phyloP scores from a whole-genome alignment of 2,888 invertebrate genomes.

The Prosapia bicincta region DNA sequence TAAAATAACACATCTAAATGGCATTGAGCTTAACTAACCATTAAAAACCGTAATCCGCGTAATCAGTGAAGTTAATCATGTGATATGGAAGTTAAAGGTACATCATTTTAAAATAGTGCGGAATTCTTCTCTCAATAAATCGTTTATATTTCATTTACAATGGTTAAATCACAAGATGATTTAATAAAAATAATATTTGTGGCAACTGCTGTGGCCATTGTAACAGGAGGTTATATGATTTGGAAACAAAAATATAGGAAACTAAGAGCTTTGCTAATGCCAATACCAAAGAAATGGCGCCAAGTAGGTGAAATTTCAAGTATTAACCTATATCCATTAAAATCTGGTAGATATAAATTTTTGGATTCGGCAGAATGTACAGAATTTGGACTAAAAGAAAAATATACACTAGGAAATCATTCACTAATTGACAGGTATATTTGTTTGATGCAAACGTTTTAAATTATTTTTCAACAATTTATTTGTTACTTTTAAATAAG shows the following conservation, averaged over 20 bases:
- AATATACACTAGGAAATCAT: neutral
- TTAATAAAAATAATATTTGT: neutral
- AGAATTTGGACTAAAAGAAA: neutral
- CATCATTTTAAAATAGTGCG: too few species aligned
- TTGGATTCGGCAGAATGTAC: neutral
- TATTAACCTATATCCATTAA: neutral
- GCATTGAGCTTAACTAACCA: too few species aligned
- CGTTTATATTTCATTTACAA: too few species aligned
- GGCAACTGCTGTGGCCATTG: neutral
- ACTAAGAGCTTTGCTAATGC: neutral
- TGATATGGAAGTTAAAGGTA: too few species aligned
- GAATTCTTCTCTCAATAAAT: too few species aligned
- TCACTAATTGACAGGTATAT: neutral
- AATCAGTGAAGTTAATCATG: too few species aligned
- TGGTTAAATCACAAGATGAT: neutral
- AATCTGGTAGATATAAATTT: neutral
- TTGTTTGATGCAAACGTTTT: too few species aligned
- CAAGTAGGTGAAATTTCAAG: neutral
- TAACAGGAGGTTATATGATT: neutral
- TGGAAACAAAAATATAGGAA: neutral
- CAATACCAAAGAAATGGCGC: neutral
- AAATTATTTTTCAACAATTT: too few species aligned
- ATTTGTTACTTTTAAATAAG: too few species aligned
- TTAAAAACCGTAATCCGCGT: too few species aligned
- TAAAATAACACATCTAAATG: too few species aligned